These are phyloP conservation scores for Schizopygopsis malacanthus DNA, from an alignment of 2,797 vertebrate species.

Conservation along the genomic window DNA sequence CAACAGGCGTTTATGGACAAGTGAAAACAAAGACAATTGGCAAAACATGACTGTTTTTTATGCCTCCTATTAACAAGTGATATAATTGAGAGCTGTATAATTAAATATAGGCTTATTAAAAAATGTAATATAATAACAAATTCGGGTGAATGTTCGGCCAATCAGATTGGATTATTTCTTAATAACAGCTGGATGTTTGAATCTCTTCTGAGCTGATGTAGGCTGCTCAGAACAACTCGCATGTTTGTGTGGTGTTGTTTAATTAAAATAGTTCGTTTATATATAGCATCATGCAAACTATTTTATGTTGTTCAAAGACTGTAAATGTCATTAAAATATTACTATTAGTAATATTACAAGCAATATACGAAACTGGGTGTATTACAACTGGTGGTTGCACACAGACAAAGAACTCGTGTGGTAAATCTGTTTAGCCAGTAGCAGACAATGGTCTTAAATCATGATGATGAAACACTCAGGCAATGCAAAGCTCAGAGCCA, in stretches of 20 bases:
- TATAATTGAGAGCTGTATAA: neutral
- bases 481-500: conserved; percentile 26
- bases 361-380: neutral
- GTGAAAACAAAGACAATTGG: neutral
- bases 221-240: neutral
- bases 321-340: neutral
- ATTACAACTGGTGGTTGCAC: neutral
- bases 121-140: neutral
- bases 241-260: neutral
- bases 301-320: neutral
- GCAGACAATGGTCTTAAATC: conserved; percentile 26
- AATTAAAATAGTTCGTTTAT: neutral
- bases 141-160: neutral
- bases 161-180: neutral
- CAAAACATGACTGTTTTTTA: neutral
- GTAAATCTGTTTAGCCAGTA: conserved; percentile 18
- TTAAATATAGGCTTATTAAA: neutral
- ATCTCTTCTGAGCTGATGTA: neutral
- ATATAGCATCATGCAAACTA: neutral
- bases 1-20: neutral
- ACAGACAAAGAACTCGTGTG: conserved; percentile 1
- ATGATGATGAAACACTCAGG: conserved; percentile 48
- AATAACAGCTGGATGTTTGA: neutral
- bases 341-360: too few species aligned
- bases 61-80: neutral